Base-by-base conservation (phyloP, 1,140 invertebrate genomes). In the Lordiphosa stackelbergi region DNA sequence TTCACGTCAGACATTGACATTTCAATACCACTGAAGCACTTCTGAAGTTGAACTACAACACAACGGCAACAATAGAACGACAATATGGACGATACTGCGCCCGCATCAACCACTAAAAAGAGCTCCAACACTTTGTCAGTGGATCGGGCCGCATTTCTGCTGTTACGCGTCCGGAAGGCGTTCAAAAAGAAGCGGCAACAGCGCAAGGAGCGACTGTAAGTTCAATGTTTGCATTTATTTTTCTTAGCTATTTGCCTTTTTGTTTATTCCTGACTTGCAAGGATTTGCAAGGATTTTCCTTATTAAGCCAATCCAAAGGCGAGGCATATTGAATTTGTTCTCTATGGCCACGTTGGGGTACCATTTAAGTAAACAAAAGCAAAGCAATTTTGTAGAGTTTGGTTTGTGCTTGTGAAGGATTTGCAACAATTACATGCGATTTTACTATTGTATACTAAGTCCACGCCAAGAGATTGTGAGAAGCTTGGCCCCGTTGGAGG, bases 151-250 rank as follows among this genome's bases (percentile, higher is more conserved):
- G 95, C 95, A 13, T 96, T 97, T 88, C 90, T 97, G 12, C 91
- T 97, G 55, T 90, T 97, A 53, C 89, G 95, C 61, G 95, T 96
- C 36, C 96, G 95, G 84, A 92, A 94, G 85, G 95, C 95, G 13
- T 96, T 97, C 89, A 95, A 95, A 88, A 96, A 95, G 90, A 96
- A 96, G 88, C 93, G 94, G 70, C 92, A 95, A 78, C 93, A 94
- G 81, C 90, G 93, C 57, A 95, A 95, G 79, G 94, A 96, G 56
- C 93, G 94, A 88, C 93, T 93, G 93, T 91, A 75, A 90, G 90
- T 91, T 55, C 55, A 77, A 66, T 68, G 53, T 72, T 72, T 58
- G 71, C 51, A 24, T 53, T 57, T 58, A 58, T 64, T 68, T 68
- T 59, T 34, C 42, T 49, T 49, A 16, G 47, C 35, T 19, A n/a